Base-by-base conservation (phyloP, 2,113 vertebrate species). In the Thamnophis sirtalis region DNA sequence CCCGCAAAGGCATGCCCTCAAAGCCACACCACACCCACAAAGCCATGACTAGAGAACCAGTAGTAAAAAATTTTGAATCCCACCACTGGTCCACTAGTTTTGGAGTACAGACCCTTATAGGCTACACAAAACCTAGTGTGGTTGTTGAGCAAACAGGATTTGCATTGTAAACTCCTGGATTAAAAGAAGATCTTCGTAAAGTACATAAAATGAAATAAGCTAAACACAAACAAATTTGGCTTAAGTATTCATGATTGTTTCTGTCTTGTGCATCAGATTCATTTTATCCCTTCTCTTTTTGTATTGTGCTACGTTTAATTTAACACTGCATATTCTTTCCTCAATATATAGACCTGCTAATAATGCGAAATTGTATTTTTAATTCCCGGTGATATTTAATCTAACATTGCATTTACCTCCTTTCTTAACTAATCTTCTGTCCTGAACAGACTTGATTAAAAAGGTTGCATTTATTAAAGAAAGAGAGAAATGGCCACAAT, bases 391-490 rank as follows among this genome's bases (percentile, higher is more conserved):
- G 95, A 96, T 96, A 96, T 96, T 96, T 96, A 95, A 96, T 96
- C 95, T 96, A 96, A 95, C 96, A 94, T 97, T 96, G 93, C 94
- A 95, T 95, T 95, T 96, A 92, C 93, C 94, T 93, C 86, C 95
- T 89, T 91, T 95, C 93, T 96, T 96, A 96, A 96, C 94, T 96
- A 97, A 97, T 97, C 96, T 96, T 96, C 95, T 96, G 88, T 93
- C 84, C 95, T 92, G 95, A 96, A 94, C 93, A 96, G 95, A 96
- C 95, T 96, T 94, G 95, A 97, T 97, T 96, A 95, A 96, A 96
- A 96, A 95, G 56, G 0, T 94, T 93, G 68, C 95, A 92, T 96
- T 94, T 95, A 96, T 95, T 94, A 89, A 95, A 63, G 56, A 86
- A 38, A 54, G 33, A 58, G 95, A 96, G 92, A 94, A 96, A 94